Base-by-base conservation (phyloP, 2,113 vertebrate genomes). In the Ibidorhyncha struthersii region DNA sequence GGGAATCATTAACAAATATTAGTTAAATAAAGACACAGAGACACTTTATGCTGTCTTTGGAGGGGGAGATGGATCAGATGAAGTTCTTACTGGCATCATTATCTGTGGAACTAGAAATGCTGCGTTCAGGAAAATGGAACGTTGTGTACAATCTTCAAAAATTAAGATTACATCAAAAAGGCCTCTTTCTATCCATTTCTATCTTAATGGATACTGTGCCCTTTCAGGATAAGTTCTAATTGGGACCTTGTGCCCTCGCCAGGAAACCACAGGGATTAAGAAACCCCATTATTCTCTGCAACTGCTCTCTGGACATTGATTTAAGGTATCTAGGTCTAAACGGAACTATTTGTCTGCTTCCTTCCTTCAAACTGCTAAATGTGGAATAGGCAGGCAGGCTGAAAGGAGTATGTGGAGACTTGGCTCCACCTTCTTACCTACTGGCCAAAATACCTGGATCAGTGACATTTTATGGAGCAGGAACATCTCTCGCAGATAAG, bases 191-290 rank as follows among this genome's bases (percentile, higher is more conserved):
- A 38, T 74, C 79, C 50, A 38, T 83, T 94, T 55, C 76, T 82
- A 40, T 61, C 41, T 18, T 80, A 94, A 93, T 78, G 79, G 85
- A 81, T 78, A 30, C 26, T 66, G 49, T 66, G 76, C 12, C 58
- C 62, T 84, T 89, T 85, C 86, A 94, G 89, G 53, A 10, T 55
- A 90, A 72, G 50, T 96, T 96, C 62, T 97, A 95, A 89, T 91
- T 95, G 70, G 73, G 92, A 94, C 89, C 89, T 79, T 82, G 43
- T 82, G 70, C 87, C 84, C 89, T 96, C 0, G 4, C 45, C 84
- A 94, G 87, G 82, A 91, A 90, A 94, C 83, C 53, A 84, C 70
- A 81, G 25, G 74, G 52, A 73, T 78, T 67, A 29, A 91, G 81
- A 50, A 82, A 52, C 20, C 14, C 32, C 55, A 20, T 82, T 95